These are phyloP conservation scores for Hestina assimilis DNA, from an alignment of 1,140 invertebrate species.

Conservation along the genomic window DNA sequence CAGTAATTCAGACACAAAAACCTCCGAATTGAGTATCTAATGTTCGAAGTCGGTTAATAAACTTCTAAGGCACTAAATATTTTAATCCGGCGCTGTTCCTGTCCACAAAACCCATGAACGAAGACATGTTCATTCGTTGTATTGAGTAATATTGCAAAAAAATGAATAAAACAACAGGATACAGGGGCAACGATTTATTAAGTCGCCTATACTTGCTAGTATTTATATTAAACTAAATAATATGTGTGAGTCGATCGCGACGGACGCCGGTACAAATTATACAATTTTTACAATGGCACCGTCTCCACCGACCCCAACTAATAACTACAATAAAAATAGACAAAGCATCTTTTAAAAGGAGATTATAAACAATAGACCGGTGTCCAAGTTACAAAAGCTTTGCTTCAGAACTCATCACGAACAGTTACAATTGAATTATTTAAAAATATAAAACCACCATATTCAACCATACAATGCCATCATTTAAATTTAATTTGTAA, in stretches of 20 bases:
- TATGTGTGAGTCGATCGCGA: not conserved
- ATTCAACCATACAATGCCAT: constrained; percentile 10
- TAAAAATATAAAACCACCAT: constrained; percentile 4
- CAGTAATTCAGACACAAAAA: no score
- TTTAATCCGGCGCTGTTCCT: no score
- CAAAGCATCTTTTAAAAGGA: constrained; percentile 21
- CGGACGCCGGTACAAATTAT: constrained; percentile 16
- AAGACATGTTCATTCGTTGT: no score
- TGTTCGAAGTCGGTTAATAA: no score
- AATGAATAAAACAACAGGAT: not conserved
- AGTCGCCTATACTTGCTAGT: constrained; percentile 16
- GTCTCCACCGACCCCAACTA: not conserved
- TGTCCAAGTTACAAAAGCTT: constrained; percentile 14
- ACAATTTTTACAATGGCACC: constrained; percentile 13
- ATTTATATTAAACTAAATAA: constrained; percentile 16
- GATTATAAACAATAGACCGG: constrained; percentile 21
- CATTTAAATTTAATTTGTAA: no score
- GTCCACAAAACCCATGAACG: no score
- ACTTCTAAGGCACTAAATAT: no score
- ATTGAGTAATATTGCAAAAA: no score
- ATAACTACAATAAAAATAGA: constrained; percentile 21
- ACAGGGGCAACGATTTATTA: constrained; percentile 21
- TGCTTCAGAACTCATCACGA: constrained; percentile 3
- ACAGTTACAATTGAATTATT: not conserved
- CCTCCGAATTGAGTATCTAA: no score